A percentile compares a stretch with the other conserved stretches of the same genome.
phyloP scores from a whole-genome alignment of 2,888 invertebrate species.

The Acrobasis suavella region DNA sequence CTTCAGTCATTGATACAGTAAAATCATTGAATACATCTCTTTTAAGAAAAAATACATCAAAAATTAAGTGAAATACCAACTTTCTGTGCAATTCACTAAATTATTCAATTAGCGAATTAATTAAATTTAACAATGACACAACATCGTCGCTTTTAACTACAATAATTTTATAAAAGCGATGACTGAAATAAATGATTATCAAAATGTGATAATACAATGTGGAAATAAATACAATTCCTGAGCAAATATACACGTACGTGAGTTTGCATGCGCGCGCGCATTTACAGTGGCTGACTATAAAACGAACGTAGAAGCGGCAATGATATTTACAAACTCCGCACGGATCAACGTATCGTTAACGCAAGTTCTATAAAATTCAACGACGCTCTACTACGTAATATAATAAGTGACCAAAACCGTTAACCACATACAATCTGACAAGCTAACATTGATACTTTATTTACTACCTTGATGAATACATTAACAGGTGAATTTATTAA shows the following conservation, averaged over 20 bases:
- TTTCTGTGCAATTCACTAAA: conserved; percentile 80
- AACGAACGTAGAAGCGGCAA: conserved; percentile 59
- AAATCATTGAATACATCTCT: conserved; percentile 73
- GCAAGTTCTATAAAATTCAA: conserved; percentile 67
- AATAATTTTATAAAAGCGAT: conserved; percentile 59
- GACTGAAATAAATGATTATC: conserved; percentile 60
- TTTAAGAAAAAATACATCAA: conserved; percentile 78
- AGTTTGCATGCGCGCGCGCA: conserved; percentile 42
- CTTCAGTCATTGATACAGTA: conserved; percentile 72
- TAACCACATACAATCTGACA: conserved; percentile 71
- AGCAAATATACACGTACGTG: conserved; percentile 56
- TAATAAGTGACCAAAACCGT: conserved; percentile 64
- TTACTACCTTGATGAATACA: conserved; percentile 75
- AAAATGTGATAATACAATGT: conserved; percentile 60
- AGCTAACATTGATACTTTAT: conserved; percentile 76
- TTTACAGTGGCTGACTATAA: conserved; percentile 44
- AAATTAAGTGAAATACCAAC: conserved; percentile 81
- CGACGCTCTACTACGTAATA: conserved; percentile 63
- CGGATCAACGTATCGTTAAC: conserved; percentile 52
- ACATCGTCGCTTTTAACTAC: conserved; percentile 52
- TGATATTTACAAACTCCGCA: conserved; percentile 60
- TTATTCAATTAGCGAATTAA: conserved; percentile 64
- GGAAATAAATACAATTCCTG: conserved; percentile 78
- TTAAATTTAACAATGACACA: conserved; percentile 72
- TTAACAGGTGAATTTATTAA: conserved; percentile 78